Base-by-base conservation (phyloP, 1,140 invertebrate species). In the Bombus sibiricus region DNA sequence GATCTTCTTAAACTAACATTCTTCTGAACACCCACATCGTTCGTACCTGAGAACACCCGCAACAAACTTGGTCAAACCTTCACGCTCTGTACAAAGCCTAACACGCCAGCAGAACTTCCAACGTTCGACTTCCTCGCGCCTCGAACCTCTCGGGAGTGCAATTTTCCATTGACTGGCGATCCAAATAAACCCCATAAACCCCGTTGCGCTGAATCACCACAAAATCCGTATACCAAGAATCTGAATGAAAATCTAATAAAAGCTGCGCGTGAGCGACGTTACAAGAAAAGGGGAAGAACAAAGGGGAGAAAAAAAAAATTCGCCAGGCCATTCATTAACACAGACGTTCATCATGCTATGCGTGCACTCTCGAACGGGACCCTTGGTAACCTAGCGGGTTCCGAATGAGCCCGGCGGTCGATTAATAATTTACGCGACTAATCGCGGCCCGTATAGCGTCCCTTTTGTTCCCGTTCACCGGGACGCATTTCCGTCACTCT, bases 401-500 rank as follows among this genome's bases (percentile, higher is more conserved):
- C 32, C 9, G 18, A 73, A 57, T 18, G 28, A 62, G 37, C 12
- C 37, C 25, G 57, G 39, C 28, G 47, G 47, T 59, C 53, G 69
- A 81, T 83, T 77, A 85, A 59, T 43, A 85, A 84, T 85, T 80
- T 62, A 80, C 75, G 82, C 64, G 34, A 69, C 66, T 69, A 71
- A 78, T 78, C 64, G 78, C 64, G 62, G 22, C 12, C 47, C 28
- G 71, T 77, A 64, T 39, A 69, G 62, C 66, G 47, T 22, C 53
- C 41, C 68, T 72, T 71, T 71, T 78, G 64, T 85, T 74, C 81
- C 53, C 43, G 86, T 57, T 69, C 71, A 39, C 28, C 41, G 75
- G 86, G 84, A 85, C 81, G 73, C 85, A 71, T 89, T 89, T 88
- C 87, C 85, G 86, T 71, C 81, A 64, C 62, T 83, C 87, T 81